Base-by-base conservation (phyloP, 1,140 invertebrate species). In the Mesaphorura yosii region DNA sequence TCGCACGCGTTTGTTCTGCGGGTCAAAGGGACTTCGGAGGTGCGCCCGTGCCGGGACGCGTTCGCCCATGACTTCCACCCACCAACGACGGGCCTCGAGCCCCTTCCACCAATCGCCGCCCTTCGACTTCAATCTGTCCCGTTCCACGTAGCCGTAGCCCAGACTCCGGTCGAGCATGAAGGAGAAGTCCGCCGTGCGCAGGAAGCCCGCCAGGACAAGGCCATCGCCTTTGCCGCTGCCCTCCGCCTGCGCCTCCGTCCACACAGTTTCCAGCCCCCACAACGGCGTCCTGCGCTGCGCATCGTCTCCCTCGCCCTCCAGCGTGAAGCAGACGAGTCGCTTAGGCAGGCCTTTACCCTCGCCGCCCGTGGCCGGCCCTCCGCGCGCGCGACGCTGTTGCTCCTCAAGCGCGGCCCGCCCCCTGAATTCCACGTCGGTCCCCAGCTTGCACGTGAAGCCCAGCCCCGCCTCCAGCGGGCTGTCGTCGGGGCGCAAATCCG, bases 401-500 rank as follows among this genome's bases (percentile, higher is more conserved):
- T 72, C 69, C 23, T 85, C 79, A 1, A 92, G 74, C 1, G 73
- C 72, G 23, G 77, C 69, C 62, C 85, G 82, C 12, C 88, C 88
- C 29, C 83, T 72, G 65, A 89, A 93, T 12, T 81, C 74, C 1
- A 79, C 82, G 25, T 77, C 72, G 53, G 79, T 79, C 59, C 72
- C 71, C 12, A 86, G 75, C 57, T 74, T 74, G 66, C 88, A 91
- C 1, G 82, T 77, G 60, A 83, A 83, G 14, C 70, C 78, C 31
- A 93, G 72, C 37, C 81, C 82, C 1, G 86, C 84, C 72, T 93
- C 88, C 1, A 91, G 66, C 0, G 88, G 88, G 57, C 83, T 88
- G 64, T 92, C 87, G 66, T 88, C 84, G 2, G 78, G 69, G 54
- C 87, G 75, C 10, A 90, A 66, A 70, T 92, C 88, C 15, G 73